Evolutionary conservation across 1,140 invertebrate species (phyloP).

Genomic region (Gryon sp.): DNA sequence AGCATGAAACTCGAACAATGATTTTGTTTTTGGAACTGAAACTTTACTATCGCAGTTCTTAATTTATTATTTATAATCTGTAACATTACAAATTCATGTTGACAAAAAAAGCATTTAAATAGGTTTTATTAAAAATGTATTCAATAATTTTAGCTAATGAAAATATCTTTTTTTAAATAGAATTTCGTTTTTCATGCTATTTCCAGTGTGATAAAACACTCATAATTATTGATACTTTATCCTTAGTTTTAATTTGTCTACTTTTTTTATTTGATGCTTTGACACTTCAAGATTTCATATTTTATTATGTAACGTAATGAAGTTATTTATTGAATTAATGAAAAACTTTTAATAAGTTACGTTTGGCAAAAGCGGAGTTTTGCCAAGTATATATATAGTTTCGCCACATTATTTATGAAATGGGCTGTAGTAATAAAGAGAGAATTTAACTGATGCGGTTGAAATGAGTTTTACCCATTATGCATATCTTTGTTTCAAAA

Average conservation of each 20-base stretch:
- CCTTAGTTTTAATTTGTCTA: slow-evolving; percentile 2
- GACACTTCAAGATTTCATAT: neutral
- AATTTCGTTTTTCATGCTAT: too few relatives aligned
- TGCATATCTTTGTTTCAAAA: slow-evolving; percentile 22
- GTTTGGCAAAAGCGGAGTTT: slow-evolving; percentile 28
- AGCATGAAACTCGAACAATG: too few relatives aligned
- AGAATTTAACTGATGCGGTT: slow-evolving; percentile 27
- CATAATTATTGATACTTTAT: too few relatives aligned
- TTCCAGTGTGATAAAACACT: too few relatives aligned
- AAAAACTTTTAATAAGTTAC: slow-evolving; percentile 40
- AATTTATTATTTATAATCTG: too few relatives aligned
- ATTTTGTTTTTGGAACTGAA: too few relatives aligned
- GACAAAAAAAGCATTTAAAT: too few relatives aligned
- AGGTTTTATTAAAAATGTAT: too few relatives aligned
- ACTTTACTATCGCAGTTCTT: too few relatives aligned
- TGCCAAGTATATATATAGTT: slow-evolving; percentile 34
- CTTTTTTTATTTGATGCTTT: slow-evolving; percentile 3
- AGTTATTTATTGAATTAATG: slow-evolving; percentile 31
- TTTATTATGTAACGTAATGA: slow-evolving; percentile 5
- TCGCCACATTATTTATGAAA: slow-evolving; percentile 30
- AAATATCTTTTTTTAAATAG: too few relatives aligned
- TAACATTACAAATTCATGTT: too few relatives aligned
- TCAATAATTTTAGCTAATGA: too few relatives aligned
- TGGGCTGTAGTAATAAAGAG: slow-evolving; percentile 1
- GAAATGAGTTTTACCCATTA: slow-evolving; percentile 33